Evolutionary conservation across 2,888 invertebrate genomes (phyloP).

Genomic region (Caenorhabditis sulstoni): DNA sequence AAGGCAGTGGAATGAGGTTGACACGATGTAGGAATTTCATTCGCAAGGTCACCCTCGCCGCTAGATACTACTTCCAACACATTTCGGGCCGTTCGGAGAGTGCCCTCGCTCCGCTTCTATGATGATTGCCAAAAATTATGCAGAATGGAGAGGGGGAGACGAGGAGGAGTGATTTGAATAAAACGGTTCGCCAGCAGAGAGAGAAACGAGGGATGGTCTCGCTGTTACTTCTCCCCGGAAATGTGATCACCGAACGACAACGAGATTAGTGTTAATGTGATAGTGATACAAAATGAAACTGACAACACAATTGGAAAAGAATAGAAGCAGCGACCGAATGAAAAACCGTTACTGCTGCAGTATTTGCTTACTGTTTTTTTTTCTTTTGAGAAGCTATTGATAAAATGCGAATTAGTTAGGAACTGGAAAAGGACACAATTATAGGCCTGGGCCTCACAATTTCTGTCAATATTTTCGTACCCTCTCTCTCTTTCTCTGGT

Average conservation of each 20-base stretch:
- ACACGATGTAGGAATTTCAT: constrained; percentile 53
- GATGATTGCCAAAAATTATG: constrained; percentile 25
- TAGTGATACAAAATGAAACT: constrained; percentile 52
- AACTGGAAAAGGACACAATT: not conserved
- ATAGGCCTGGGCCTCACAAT: constrained; percentile 2
- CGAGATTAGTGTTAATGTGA: constrained; percentile 43
- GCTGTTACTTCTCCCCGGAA: constrained; percentile 22
- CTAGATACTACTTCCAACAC: constrained; percentile 48
- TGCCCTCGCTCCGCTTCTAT: not conserved
- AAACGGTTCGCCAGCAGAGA: not conserved
- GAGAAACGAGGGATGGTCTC: not conserved
- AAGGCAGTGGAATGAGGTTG: constrained; percentile 59
- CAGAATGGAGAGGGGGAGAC: not conserved
- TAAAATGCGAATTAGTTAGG: not conserved
- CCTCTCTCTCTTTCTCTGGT: not conserved
- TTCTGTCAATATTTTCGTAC: constrained; percentile 30
- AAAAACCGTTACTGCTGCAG: constrained; percentile 14
- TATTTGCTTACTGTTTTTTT: constrained; percentile 2
- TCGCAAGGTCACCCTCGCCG: constrained; percentile 54
- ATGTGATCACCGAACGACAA: constrained; percentile 32
- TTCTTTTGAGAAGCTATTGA: constrained; percentile 15
- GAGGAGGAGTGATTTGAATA: constrained; percentile 2
- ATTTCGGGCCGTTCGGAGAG: constrained; percentile 35
- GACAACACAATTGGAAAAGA: constrained; percentile 44
- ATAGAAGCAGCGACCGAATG: constrained; percentile 4